Conservation (phyloP, 2,888 invertebrate genomes). For the Leptinotarsa rubiginosa region DNA sequence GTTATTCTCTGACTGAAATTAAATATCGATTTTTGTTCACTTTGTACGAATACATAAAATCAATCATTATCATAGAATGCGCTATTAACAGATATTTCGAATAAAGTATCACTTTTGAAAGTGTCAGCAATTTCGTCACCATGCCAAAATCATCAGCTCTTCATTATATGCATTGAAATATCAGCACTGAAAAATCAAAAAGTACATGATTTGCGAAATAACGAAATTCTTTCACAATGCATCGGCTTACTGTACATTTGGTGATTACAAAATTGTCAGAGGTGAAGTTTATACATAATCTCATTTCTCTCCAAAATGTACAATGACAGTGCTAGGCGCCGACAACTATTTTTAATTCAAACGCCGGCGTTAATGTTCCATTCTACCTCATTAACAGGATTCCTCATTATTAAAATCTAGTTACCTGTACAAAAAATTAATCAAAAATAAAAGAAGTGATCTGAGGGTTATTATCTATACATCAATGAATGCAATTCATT, state of each 20-base stretch:
- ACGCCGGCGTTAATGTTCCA: neutral
- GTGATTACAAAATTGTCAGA: too few relatives aligned
- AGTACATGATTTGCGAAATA: neutral
- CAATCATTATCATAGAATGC: neutral
- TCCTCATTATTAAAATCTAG: neutral
- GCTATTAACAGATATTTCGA: neutral
- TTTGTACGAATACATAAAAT: neutral
- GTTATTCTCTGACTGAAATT: neutral
- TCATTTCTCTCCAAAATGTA: too few relatives aligned
- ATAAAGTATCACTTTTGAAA: neutral
- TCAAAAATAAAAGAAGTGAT: neutral
- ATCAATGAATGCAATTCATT: too few relatives aligned
- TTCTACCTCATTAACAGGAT: neutral
- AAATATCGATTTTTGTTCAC: neutral
- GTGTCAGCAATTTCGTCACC: neutral
- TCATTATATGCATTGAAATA: neutral
- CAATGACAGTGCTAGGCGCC: neutral
- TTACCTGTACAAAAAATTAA: neutral
- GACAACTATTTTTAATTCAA: neutral
- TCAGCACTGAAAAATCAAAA: neutral
- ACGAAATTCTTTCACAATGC: neutral
- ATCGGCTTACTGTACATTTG: neutral
- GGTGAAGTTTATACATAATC: too few relatives aligned
- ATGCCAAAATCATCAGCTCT: neutral
- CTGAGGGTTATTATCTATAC: too few relatives aligned